Evolutionary conservation across 2,797 vertebrate genomes (phyloP).

Genomic region (Halcyon chelicuti): DNA sequence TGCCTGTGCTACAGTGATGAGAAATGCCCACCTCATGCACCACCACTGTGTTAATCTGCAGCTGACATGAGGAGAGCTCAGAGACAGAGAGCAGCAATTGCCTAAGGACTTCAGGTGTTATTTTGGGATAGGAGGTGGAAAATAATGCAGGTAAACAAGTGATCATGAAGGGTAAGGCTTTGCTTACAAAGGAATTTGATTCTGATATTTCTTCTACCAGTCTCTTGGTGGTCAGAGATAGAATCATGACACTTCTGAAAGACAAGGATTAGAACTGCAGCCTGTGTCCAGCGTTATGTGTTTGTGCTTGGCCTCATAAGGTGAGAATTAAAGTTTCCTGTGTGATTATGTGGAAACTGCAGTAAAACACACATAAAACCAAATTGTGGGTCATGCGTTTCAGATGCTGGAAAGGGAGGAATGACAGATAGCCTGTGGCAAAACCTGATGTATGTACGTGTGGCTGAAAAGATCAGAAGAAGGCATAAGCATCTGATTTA

Average conservation of each 20-base stretch:
- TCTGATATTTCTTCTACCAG: not conserved
- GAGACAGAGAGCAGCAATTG: not conserved
- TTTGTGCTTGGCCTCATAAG: slow-evolving; percentile 7
- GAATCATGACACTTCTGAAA: not conserved
- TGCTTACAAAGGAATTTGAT: not conserved
- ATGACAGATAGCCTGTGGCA: slow-evolving; percentile 56
- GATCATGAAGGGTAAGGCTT: not conserved
- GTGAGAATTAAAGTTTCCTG: slow-evolving; percentile 55
- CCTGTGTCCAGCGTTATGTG: not conserved
- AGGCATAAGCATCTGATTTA: slow-evolving; percentile 61
- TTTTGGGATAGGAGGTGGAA: not conserved
- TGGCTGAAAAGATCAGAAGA: slow-evolving; percentile 65
- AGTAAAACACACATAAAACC: slow-evolving; percentile 41
- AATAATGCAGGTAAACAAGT: not conserved
- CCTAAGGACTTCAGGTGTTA: not conserved
- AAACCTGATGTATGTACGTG: not conserved
- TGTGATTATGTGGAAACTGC: slow-evolving; percentile 52
- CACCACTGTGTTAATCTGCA: not conserved
- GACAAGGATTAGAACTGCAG: not conserved
- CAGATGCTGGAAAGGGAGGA: slow-evolving; percentile 39
- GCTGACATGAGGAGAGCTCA: not conserved
- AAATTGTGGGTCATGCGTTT: not conserved
- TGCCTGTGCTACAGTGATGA: not conserved
- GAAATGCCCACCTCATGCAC: not conserved
- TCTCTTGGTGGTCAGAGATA: not conserved